Base-by-base conservation (phyloP, 2,888 invertebrate genomes). In the Ormia ochracea region DNA sequence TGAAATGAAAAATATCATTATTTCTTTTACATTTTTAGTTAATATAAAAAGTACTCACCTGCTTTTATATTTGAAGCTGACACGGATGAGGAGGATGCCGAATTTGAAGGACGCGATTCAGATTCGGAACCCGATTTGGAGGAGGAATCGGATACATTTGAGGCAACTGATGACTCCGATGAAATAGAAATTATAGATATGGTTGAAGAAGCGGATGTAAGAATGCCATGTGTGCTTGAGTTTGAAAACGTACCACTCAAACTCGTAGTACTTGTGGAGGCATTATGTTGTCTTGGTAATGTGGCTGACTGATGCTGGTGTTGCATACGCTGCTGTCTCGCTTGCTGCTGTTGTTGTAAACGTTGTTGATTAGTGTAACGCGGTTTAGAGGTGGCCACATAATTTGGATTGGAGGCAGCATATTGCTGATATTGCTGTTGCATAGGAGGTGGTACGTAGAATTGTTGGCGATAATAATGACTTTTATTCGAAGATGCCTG, bases 181-280 rank as follows among this genome's bases (percentile, higher is more conserved):
- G 87, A 87, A 86, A 87, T 88, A 81, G 87, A 87, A 82, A 87
- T 88, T 65, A 88, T 87, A 70, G 87, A 87, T 82, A 84, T 84
- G 36, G 85, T 82, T 36, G 88, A 88, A n/a, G 86, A 85, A 19
- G 88, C 86, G 43, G 85, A 85, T 23, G 85, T 85, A 38, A 88
- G 74, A 31, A 80, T 80, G 7, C 80, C 80, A 58, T 80, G 80
- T 3, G 75, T 72, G 14, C 45, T 43, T 19, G 85, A 82, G 21
- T 82, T 77, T 12, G 84, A 6, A 4, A 26, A 21, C 23, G 54
- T 33, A 50, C 58, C 58, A 61, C 23, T 50, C 9, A 65, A 41
- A 74, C 65, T 58, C 12, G 66, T 52, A 23, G 74, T 58, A 58
- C 58, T 77, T 78, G 83, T 26, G 82, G 84, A 50, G 83, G 85